phyloP scores from a whole-genome alignment of 2,113 vertebrate genomes.

The Paralichthys olivaceus region DNA sequence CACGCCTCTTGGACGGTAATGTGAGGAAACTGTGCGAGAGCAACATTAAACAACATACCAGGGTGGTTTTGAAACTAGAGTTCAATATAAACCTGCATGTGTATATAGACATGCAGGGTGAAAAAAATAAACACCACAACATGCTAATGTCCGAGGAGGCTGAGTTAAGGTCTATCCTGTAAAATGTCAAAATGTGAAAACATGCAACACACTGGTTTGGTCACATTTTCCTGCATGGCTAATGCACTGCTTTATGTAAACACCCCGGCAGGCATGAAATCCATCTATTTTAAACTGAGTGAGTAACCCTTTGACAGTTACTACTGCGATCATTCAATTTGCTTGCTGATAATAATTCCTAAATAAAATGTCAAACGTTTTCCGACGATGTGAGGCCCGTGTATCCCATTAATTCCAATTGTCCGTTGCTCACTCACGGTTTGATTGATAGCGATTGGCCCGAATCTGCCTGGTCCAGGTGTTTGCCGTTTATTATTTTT shows the following conservation, averaged over 20 bases:
- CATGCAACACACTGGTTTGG: too few species aligned
- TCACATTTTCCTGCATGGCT: background rate
- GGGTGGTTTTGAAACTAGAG: background rate
- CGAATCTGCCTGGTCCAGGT: conserved; percentile 80
- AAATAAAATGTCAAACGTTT: conserved; percentile 55
- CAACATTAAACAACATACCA: conserved; percentile 13
- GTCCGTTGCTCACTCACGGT: conserved; percentile 55
- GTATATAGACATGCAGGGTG: background rate
- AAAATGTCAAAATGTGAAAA: background rate
- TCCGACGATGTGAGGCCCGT: conserved; percentile 2
- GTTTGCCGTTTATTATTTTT: conserved; percentile 80
- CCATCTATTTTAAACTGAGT: conserved; percentile 38
- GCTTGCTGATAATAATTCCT: conserved; percentile 40
- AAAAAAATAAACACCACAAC: background rate
- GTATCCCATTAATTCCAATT: conserved; percentile 45
- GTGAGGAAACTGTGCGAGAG: conserved; percentile 35
- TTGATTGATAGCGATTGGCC: conserved; percentile 84
- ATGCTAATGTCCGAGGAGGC: background rate
- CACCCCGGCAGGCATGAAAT: conserved; percentile 32
- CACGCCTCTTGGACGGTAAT: conserved; percentile 18
- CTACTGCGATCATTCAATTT: conserved; percentile 60
- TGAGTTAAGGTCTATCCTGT: conserved; percentile 12
- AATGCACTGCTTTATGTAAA: conserved; percentile 7
- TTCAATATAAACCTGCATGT: background rate
- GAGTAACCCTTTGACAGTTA: conserved; percentile 37